Evolutionary conservation across 2,797 vertebrate species (phyloP), one percentile per base, ranked within the genome.

Genomic region (Alectoris magna): DNA sequence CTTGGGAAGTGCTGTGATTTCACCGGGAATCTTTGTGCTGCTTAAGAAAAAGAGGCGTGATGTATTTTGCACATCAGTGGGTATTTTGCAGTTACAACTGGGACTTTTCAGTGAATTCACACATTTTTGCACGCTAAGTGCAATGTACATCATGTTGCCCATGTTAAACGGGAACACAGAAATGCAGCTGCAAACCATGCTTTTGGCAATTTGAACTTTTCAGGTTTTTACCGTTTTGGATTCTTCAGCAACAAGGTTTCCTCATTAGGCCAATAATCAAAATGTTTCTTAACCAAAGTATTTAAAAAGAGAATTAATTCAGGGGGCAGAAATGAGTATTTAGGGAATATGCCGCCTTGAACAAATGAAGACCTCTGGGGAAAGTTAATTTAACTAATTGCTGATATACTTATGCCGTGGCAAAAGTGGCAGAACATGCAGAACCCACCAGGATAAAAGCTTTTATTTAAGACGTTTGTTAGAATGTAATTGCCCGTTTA

Each of bases 241-340:
- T 68, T 58, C 69, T 73, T 71, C 24, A 77, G 38, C 23, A 77
- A 43, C n/a, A 36, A 10, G 1, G 21, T 55, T 81, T 85, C 63
- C 80, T 75, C 48, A 58, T 24, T 19, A 82, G 55, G 56, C 7
- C 55, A 76, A 31, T 34, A 74, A 23, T 79, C 76, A n/a, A 94
- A 94, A 59, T 19, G 19, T 62, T 6, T 8, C 68, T 85, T 73
- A 90, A 92, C 74, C 18, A 88, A 77, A 34, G 7, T 5, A 56
- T 53, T 92, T 58, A 0, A 73, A 78, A 92, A 76, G 49, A 78
- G 90, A 87, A 85, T 55, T 51, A 81, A 75, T 66, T 67, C 36
- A 49, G 53, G 91, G 11, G 6, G 10, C 7, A 84, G 31, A 94
- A 75, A 43, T 51, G 39, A 11, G 5, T 43, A 80, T 34, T 23